Evolutionary conservation across 2,888 invertebrate species (phyloP).

Genomic region (Scrobipalpa atriplicella): DNA sequence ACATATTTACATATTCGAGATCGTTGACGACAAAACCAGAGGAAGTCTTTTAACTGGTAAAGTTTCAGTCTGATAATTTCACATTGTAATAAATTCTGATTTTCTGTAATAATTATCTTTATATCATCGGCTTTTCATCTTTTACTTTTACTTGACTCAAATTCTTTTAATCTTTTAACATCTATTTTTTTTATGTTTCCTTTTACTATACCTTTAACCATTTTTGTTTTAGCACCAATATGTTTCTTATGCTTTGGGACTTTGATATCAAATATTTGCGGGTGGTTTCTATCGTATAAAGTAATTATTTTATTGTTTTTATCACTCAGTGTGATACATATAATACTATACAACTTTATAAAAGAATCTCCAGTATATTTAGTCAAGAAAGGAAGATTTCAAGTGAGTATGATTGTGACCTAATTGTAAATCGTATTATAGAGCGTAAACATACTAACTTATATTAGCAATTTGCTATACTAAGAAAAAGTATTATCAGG

Average conservation of each 20-base stretch:
- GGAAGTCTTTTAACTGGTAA: constrained; percentile 66
- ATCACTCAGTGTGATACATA: constrained; percentile 46
- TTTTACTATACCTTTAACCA: no score
- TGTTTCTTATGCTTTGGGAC: constrained; percentile 54
- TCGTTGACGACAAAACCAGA: constrained; percentile 78
- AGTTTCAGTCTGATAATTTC: no score
- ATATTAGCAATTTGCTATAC: no score
- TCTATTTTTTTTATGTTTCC: neutral
- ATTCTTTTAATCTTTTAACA: neutral
- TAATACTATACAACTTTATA: constrained; percentile 51
- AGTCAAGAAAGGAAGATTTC: constrained; percentile 62
- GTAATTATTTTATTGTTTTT: constrained; percentile 61
- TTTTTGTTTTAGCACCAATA: constrained; percentile 28
- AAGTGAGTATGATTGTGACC: constrained; percentile 51
- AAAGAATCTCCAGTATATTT: constrained; percentile 68
- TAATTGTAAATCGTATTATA: no score
- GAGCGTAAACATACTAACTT: no score
- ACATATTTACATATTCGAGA: constrained; percentile 85
- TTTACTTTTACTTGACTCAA: no score
- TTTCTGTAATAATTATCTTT: no score
- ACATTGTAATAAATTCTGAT: no score
- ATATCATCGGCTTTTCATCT: no score
- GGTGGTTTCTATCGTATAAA: constrained; percentile 61
- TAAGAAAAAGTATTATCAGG: no score
- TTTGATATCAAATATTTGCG: constrained; percentile 59